These are phyloP conservation scores for Prenolepis imparis DNA, from an alignment of 2,888 invertebrate species.

Conservation along the genomic window DNA sequence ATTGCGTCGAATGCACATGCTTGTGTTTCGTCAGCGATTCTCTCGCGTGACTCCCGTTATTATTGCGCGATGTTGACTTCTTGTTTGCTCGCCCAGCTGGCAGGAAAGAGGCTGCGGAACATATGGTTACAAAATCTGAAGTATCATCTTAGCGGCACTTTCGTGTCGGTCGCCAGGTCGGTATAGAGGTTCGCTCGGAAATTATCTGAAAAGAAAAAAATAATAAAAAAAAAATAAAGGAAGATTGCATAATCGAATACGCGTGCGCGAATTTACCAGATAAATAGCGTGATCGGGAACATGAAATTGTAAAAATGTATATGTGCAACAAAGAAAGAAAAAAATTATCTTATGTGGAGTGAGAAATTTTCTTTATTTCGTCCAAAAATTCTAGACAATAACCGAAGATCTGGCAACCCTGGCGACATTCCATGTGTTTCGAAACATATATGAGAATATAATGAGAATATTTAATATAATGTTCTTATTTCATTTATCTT, in stretches of 20 bases:
- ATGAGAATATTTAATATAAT: background rate
- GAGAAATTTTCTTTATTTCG: background rate
- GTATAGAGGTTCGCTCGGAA: background rate
- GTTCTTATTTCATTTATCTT: background rate
- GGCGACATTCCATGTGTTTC: background rate
- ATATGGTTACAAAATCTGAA: constrained; percentile 66
- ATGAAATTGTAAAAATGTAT: background rate
- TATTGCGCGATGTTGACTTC: constrained; percentile 14
- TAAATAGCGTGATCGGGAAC: background rate
- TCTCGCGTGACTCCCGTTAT: background rate
- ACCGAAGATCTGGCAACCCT: background rate
- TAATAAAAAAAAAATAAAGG: background rate
- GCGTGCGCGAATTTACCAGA: background rate
- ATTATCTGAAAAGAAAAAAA: background rate
- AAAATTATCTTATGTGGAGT: background rate
- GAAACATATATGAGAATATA: background rate
- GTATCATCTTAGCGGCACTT: constrained; percentile 26
- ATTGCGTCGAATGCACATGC: background rate
- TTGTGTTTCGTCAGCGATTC: background rate
- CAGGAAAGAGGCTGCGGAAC: constrained; percentile 57
- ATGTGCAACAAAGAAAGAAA: background rate
- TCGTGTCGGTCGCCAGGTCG: background rate
- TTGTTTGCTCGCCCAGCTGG: constrained; percentile 45
- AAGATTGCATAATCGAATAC: background rate
- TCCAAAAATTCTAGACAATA: background rate